These are phyloP conservation scores for Philotrypesis tridentata DNA, from an alignment of 1,140 invertebrate species.

Conservation along the genomic window DNA sequence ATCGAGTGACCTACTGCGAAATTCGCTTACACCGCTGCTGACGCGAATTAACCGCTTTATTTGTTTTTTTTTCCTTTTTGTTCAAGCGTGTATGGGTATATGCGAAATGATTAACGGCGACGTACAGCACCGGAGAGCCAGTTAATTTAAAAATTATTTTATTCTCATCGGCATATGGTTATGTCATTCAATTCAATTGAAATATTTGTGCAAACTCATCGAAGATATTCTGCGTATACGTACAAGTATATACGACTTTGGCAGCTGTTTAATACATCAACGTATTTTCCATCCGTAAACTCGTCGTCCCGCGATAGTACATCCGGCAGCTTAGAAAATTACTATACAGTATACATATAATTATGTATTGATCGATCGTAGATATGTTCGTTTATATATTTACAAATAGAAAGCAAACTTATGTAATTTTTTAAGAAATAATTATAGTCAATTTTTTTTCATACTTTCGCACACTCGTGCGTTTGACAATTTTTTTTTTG, in stretches of 20 bases:
- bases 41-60: background rate
- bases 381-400: no score
- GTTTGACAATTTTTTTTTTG: background rate
- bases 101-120: background rate
- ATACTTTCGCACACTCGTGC: background rate
- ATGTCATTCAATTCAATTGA: background rate
- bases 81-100: no score
- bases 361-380: background rate
- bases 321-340: conserved; percentile 16
- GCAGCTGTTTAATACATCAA: background rate
- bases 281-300: background rate
- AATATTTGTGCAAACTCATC: background rate
- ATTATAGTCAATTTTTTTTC: background rate
- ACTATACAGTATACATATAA: background rate
- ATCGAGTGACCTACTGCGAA: background rate
- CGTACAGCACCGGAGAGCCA: background rate
- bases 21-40: background rate
- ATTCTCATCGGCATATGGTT: background rate
- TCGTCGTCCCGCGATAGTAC: conserved; percentile 27
- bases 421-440: background rate
- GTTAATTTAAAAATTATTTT: background rate
- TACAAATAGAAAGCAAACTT: background rate
- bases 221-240: background rate
- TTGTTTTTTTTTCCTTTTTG: no score
- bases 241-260: background rate